These are phyloP conservation scores for Orthosia gracilis DNA, from an alignment of 2,888 invertebrate species.

Conservation along the genomic window DNA sequence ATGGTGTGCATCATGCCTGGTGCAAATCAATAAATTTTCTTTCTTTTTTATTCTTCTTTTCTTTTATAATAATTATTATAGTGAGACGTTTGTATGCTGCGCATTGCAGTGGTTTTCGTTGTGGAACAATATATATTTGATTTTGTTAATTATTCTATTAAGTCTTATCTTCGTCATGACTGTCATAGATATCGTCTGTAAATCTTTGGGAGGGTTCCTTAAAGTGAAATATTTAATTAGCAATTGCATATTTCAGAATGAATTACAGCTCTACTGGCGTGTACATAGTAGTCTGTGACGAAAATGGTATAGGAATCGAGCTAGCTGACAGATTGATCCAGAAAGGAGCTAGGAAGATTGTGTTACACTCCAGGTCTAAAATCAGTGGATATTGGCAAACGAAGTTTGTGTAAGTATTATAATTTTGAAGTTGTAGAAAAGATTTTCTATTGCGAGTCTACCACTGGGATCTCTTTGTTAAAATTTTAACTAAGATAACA, in stretches of 20 bases:
- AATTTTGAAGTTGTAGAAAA: neutral
- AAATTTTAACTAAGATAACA: neutral
- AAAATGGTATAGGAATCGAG: conserved; percentile 72
- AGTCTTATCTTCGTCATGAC: too few species aligned
- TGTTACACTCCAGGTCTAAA: conserved; percentile 69
- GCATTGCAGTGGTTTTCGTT: neutral
- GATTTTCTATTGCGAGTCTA: neutral
- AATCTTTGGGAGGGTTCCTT: too few species aligned
- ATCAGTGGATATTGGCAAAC: conserved; percentile 74
- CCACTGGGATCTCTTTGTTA: neutral
- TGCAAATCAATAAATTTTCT: too few species aligned
- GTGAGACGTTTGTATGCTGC: neutral
- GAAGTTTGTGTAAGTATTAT: conserved; percentile 73
- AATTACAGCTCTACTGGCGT: conserved; percentile 68
- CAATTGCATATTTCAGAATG: conserved; percentile 65
- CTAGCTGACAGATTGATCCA: conserved; percentile 73
- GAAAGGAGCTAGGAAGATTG: conserved; percentile 73
- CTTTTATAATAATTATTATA: too few species aligned
- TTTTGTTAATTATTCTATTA: too few species aligned
- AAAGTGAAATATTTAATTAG: neutral
- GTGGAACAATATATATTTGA: neutral
- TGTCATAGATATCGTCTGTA: too few species aligned
- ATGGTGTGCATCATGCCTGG: too few species aligned
- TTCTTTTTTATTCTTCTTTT: too few species aligned
- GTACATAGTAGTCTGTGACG: conserved; percentile 74